A percentile compares a stretch with the other conserved stretches of the same genome.
Conservation (phyloP, 2,797 vertebrate species). For the Parotocinclus haroldoi region DNA sequence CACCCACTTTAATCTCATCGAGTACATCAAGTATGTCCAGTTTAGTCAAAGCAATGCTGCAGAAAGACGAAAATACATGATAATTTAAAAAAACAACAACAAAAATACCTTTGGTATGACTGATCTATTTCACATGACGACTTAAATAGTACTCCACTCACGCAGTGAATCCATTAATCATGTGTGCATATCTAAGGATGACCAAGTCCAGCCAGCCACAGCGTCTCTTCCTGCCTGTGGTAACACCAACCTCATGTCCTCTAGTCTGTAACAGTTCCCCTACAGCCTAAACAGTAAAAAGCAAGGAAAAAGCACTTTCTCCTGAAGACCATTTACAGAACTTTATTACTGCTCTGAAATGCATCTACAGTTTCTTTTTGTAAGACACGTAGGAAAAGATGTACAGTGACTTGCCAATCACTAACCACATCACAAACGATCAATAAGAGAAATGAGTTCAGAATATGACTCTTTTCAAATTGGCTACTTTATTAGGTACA, state of each 20-base stretch:
- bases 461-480: too few species aligned
- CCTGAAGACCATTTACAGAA: too few species aligned
- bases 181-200: conserved; percentile 93
- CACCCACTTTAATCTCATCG: conserved; percentile 92
- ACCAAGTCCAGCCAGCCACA: conserved; percentile 98
- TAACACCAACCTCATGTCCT: conserved; percentile 94
- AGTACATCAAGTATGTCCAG: conserved; percentile 95
- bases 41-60: conserved; percentile 94
- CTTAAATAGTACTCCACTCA: conserved; percentile 67
- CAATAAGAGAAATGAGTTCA: too few species aligned
- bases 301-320: too few species aligned
- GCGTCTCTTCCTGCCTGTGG: conserved; percentile 93
- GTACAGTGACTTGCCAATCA: too few species aligned
- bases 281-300: conserved; percentile 67
- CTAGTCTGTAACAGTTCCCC: conserved; percentile 91
- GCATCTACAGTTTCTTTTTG: too few species aligned
- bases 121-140: not conserved
- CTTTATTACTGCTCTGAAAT: too few species aligned
- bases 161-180: conserved; percentile 98
- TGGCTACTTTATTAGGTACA: too few species aligned
- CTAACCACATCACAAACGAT: too few species aligned
- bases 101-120: not conserved
- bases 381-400: too few species aligned
- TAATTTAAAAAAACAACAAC: not conserved
- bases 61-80: not conserved